Percentiles rank a stretch among this genome's conserved stretches.
phyloP scores from a whole-genome alignment of 2,797 vertebrate species.

The Alca torda region DNA sequence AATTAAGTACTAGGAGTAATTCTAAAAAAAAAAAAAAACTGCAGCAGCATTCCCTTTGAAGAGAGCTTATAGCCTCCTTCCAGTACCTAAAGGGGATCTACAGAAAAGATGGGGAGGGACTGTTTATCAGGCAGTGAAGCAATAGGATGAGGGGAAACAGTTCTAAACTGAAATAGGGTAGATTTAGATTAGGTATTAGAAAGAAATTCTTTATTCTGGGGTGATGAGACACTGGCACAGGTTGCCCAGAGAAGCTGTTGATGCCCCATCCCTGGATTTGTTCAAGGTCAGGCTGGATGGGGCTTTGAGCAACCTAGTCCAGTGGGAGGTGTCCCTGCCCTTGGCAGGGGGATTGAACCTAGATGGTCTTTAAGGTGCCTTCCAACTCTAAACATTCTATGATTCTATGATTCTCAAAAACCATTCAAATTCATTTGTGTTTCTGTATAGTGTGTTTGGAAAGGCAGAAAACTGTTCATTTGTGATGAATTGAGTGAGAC shows the following conservation, averaged over 20 bases:
- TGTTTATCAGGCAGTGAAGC: background rate
- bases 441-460: background rate
- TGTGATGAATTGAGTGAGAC: background rate
- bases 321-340: background rate
- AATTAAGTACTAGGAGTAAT: background rate
- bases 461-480: background rate
- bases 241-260: background rate
- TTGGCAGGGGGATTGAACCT: background rate
- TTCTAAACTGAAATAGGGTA: background rate
- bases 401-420: background rate
- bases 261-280: background rate
- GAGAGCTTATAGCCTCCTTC: background rate
- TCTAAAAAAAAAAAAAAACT: background rate
- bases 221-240: background rate
- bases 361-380: background rate
- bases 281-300: background rate
- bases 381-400: too few species aligned
- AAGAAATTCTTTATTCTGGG: background rate
- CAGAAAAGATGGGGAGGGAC: background rate
- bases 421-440: background rate
- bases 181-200: background rate
- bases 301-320: background rate
- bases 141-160: background rate
- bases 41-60: background rate
- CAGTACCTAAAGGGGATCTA: background rate